These are phyloP conservation scores for Meloidogyne exigua DNA, from an alignment of 1,140 invertebrate genomes.

Conservation along the genomic window DNA sequence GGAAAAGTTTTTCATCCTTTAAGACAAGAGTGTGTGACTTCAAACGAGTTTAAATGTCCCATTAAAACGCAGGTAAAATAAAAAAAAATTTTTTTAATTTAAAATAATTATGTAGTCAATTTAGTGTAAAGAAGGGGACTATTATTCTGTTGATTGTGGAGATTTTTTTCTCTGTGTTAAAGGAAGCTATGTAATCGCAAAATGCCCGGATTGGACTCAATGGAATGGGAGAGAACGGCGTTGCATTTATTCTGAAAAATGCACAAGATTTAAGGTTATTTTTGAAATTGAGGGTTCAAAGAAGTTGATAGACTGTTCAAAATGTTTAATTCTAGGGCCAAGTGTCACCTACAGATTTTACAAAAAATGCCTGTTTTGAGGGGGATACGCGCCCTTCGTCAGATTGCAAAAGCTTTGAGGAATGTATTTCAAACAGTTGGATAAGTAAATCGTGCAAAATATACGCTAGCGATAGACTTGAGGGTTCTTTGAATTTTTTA, in stretches of 20 bases:
- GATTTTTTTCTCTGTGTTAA: constrained; percentile 29
- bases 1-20: constrained; percentile 18
- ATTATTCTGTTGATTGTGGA: constrained; percentile 16
- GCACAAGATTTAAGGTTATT: neutral
- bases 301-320: neutral
- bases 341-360: neutral
- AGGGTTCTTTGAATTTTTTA: constrained; percentile 4
- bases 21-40: constrained; percentile 13
- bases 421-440: constrained; percentile 15
- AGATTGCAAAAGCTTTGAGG: constrained; percentile 25
- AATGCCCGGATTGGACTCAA: constrained; percentile 27
- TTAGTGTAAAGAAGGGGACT: constrained; percentile 31
- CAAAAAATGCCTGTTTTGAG: neutral
- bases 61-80: constrained; percentile 13
- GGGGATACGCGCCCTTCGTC: constrained; percentile 14
- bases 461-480: constrained; percentile 17
- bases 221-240: constrained; percentile 20
- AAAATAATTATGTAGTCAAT: neutral
- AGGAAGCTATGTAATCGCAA: constrained; percentile 14
- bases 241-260: constrained; percentile 17
- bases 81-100: neutral
- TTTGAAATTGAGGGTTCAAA: neutral
- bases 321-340: neutral
- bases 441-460: constrained; percentile 3
- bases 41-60: constrained; percentile 20